Evolutionary conservation across 2,888 invertebrate genomes (phyloP).

Genomic region (Clivina fossor): DNA sequence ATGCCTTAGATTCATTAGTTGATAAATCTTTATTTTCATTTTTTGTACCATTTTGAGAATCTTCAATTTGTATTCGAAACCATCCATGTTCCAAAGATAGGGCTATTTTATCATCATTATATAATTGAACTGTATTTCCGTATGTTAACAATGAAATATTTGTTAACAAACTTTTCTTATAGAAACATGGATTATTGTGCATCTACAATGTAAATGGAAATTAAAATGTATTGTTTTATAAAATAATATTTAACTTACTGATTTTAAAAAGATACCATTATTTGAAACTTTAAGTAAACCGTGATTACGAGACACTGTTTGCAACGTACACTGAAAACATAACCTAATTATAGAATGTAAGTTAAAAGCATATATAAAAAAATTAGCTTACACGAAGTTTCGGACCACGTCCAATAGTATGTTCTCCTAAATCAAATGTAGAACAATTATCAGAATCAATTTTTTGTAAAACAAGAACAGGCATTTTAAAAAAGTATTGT

Average conservation of each 20-base stretch:
- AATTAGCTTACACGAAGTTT: constrained; percentile 14
- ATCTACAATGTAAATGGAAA: constrained; percentile 51
- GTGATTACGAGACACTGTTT: constrained; percentile 59
- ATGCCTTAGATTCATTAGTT: too few species aligned
- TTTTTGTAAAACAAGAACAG: constrained; percentile 12
- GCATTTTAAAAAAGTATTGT: too few species aligned
- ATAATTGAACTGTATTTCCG: constrained; percentile 48
- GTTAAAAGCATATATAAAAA: background rate
- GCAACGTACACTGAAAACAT: constrained; percentile 55
- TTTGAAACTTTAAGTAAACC: constrained; percentile 53
- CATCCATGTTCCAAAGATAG: constrained; percentile 56
- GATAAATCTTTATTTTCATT: too few species aligned
- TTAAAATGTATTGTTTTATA: background rate
- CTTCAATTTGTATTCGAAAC: constrained; percentile 53
- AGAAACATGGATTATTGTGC: constrained; percentile 61
- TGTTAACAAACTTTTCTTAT: constrained; percentile 47
- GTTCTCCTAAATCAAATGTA: constrained; percentile 15
- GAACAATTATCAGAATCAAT: background rate
- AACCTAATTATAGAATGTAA: constrained; percentile 15
- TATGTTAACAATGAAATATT: constrained; percentile 50
- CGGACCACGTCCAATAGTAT: constrained; percentile 19
- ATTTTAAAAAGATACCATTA: constrained; percentile 50
- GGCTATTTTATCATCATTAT: constrained; percentile 58
- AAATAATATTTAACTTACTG: constrained; percentile 46
- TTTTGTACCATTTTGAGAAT: constrained; percentile 22